Evolutionary conservation across 2,113 vertebrate genomes (phyloP).

Genomic region (Scytalopus superciliaris): DNA sequence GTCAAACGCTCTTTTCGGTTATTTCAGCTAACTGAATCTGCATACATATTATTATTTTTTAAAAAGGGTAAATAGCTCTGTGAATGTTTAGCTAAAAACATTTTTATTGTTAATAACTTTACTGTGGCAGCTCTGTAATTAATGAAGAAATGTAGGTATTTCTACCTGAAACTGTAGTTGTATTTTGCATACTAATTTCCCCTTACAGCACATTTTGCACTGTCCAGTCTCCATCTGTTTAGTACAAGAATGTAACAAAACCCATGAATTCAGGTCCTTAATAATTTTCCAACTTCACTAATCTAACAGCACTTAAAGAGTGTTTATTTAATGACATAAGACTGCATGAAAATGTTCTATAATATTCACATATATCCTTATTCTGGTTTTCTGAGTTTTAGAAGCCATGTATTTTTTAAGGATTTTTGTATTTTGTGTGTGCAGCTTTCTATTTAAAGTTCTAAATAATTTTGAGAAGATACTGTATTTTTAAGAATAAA

Average conservation of each 20-base stretch:
- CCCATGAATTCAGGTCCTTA: neutral
- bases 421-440: neutral
- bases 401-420: neutral
- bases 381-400: neutral
- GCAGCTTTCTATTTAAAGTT: neutral
- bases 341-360: neutral
- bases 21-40: constrained; percentile 6
- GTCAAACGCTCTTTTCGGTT: neutral
- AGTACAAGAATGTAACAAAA: neutral
- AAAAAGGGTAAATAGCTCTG: neutral
- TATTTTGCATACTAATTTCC: neutral
- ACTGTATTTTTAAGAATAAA: neutral
- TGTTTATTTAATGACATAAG: neutral
- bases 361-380: neutral
- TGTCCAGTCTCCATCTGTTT: neutral
- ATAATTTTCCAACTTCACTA: neutral
- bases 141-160: neutral
- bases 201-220: neutral
- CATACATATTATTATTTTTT: neutral
- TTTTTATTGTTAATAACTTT: constrained; percentile 17
- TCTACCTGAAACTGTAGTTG: neutral
- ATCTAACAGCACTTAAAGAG: neutral
- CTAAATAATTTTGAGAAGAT: neutral
- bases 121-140: neutral
- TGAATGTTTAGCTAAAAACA: constrained; percentile 8